Percentiles rank a stretch among this genome's conserved stretches.
Conservation (phyloP, 2,113 vertebrate genomes). For the Cricetomys ansorgei region DNA sequence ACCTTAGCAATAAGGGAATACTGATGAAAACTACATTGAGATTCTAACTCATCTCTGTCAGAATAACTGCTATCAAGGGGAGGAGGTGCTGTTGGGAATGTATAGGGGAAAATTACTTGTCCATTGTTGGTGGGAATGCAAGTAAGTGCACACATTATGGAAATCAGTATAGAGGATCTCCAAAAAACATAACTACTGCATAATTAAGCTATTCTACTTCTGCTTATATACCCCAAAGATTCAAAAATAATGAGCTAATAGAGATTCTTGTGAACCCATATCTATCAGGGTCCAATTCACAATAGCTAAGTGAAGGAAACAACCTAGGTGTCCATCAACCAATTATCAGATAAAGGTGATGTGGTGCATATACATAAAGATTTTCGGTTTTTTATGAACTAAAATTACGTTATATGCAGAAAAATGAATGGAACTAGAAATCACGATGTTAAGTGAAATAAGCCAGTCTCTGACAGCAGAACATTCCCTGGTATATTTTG, state of each 20-base stretch:
- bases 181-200: neutral
- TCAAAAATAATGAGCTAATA: neutral
- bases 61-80: neutral
- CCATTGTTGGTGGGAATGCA: neutral
- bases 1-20: neutral
- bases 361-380: neutral
- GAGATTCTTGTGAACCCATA: neutral
- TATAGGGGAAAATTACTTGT: neutral
- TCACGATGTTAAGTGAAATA: neutral
- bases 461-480: neutral
- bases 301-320: neutral
- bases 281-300: neutral
- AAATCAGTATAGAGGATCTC: neutral
- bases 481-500: neutral
- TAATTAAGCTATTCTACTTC: neutral
- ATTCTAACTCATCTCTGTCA: neutral
- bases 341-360: neutral
- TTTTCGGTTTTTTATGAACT: neutral
- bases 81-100: neutral
- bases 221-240: neutral
- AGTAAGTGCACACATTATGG: neutral
- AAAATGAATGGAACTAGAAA: neutral
- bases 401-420: neutral
- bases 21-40: neutral
- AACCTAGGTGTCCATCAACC: neutral